These are phyloP conservation scores for Erynnis tages DNA, from an alignment of 2,888 invertebrate genomes.

Conservation along the genomic window DNA sequence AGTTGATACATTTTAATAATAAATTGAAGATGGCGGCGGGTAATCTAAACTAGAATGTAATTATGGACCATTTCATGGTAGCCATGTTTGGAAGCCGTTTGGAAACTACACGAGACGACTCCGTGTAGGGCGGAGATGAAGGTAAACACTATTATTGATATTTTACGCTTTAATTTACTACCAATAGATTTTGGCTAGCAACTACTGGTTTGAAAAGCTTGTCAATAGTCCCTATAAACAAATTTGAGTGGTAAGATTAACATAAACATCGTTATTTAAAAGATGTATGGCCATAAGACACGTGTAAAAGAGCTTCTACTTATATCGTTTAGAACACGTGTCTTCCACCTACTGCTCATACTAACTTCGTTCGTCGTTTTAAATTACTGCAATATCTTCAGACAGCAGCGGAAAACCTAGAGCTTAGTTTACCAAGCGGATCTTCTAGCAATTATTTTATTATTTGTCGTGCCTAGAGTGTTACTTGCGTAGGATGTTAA, in stretches of 20 bases:
- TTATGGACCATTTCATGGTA: constrained; percentile 25
- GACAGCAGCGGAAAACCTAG: too few species aligned
- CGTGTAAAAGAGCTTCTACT: neutral
- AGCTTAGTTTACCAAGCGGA: too few species aligned
- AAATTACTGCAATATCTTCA: too few species aligned
- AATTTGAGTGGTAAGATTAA: neutral
- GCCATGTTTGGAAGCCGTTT: constrained; percentile 19
- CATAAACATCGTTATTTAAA: neutral
- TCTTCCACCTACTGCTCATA: neutral
- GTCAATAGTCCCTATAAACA: neutral
- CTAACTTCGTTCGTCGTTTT: too few species aligned
- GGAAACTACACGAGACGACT: constrained; percentile 6
- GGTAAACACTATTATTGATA: constrained; percentile 12
- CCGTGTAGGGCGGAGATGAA: constrained; percentile 5
- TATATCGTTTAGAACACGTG: neutral
- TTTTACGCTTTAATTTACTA: constrained; percentile 1
- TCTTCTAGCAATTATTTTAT: too few species aligned
- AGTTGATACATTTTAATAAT: constrained; percentile 36
- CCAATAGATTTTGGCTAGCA: neutral
- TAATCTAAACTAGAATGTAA: constrained; percentile 25
- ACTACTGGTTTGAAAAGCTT: neutral
- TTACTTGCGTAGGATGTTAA: too few species aligned
- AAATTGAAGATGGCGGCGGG: constrained; percentile 26
- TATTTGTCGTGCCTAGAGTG: too few species aligned
- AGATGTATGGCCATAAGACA: neutral